phyloP scores from a whole-genome alignment of 2,888 invertebrate species.

The Rotaria sp. region DNA sequence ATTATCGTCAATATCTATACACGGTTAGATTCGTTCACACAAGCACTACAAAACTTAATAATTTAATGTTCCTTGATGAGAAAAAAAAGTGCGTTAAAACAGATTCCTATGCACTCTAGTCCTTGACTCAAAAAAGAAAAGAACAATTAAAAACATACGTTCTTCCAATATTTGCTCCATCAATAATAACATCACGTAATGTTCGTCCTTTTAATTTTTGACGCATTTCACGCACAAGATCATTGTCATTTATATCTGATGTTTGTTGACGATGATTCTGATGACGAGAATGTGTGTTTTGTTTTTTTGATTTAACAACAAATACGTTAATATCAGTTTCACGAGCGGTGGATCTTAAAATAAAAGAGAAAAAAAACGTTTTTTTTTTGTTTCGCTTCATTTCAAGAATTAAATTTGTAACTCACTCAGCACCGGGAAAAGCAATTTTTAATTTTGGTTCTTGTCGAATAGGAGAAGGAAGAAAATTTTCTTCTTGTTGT shows the following conservation, averaged over 20 bases:
- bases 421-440: background rate
- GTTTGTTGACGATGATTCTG: background rate
- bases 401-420: too few relatives aligned
- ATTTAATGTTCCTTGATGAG: too few relatives aligned
- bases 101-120: too few relatives aligned
- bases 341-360: background rate
- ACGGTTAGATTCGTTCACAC: too few relatives aligned
- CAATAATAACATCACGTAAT: conserved; percentile 7
- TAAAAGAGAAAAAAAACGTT: too few relatives aligned
- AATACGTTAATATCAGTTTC: background rate
- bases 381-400: too few relatives aligned
- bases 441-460: background rate
- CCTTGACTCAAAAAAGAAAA: too few relatives aligned
- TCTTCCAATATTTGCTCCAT: conserved; percentile 18
- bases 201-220: background rate
- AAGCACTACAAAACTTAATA: too few relatives aligned
- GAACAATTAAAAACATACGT: background rate
- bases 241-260: background rate
- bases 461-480: background rate
- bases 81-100: too few relatives aligned
- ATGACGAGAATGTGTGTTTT: background rate
- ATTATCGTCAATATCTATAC: too few relatives aligned
- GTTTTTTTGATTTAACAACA: background rate
- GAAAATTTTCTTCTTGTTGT: background rate
- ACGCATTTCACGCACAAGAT: background rate